These are phyloP conservation scores for Trigoniulus corallinus DNA, from an alignment of 1,140 invertebrate genomes.

Conservation along the genomic window DNA sequence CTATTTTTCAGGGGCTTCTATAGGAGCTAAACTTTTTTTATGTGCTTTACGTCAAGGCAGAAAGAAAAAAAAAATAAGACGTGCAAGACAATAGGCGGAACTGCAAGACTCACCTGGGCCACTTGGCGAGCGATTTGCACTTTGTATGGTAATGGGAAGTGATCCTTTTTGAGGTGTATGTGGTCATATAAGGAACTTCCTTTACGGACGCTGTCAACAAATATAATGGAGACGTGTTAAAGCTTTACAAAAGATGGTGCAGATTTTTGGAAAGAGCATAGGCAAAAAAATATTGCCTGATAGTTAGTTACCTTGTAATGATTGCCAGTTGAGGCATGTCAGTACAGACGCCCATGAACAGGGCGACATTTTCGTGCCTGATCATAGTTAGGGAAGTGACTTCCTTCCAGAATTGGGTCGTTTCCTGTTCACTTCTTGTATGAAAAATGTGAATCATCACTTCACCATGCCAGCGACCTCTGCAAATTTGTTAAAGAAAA, in stretches of 20 bases:
- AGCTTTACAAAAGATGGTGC: too few species aligned
- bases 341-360: constrained; percentile 34
- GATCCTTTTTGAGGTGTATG: constrained; percentile 20
- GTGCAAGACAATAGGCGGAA: too few species aligned
- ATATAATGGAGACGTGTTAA: not conserved
- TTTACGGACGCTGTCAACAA: constrained; percentile 20
- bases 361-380: constrained; percentile 32
- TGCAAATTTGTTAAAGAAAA: constrained; percentile 17
- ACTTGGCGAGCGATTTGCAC: constrained; percentile 24
- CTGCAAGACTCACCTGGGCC: constrained; percentile 23
- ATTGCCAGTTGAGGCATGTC: constrained; percentile 25
- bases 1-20: too few species aligned
- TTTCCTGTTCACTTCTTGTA: constrained; percentile 16
- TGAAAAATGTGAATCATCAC: constrained; percentile 27
- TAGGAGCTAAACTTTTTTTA: too few species aligned
- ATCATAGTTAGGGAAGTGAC: constrained; percentile 28
- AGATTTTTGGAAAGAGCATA: constrained; percentile 10
- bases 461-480: constrained; percentile 33
- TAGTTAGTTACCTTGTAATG: constrained; percentile 23
- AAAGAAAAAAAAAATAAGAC: not conserved
- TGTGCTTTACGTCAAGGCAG: too few species aligned
- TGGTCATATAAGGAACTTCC: constrained; percentile 26
- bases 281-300: constrained; percentile 10
- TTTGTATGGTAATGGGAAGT: constrained; percentile 19
- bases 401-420: constrained; percentile 23